Evolutionary conservation across 1,140 invertebrate genomes (phyloP).

Genomic region (Goniozus legneri): DNA sequence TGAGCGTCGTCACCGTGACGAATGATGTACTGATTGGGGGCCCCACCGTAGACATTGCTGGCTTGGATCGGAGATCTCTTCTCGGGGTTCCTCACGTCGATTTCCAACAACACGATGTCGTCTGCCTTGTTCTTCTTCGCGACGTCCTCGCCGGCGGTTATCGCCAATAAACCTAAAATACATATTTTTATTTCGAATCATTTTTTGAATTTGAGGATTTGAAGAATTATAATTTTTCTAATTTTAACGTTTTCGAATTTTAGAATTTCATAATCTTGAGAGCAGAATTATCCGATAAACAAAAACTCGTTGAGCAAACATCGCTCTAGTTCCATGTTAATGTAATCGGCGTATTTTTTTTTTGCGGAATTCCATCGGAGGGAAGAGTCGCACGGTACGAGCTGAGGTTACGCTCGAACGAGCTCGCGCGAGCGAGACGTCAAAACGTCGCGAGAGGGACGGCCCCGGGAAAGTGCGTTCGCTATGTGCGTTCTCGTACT

Average conservation of each 20-base stretch:
- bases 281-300: no score
- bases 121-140: slow-evolving; percentile 32
- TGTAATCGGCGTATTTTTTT: no score
- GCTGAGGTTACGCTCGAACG: no score
- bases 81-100: slow-evolving; percentile 47
- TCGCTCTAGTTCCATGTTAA: no score
- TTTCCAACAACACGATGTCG: slow-evolving; percentile 46
- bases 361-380: no score
- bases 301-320: no score
- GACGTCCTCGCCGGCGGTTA: slow-evolving; percentile 39
- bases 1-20: slow-evolving; percentile 44
- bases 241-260: no score
- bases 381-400: no score
- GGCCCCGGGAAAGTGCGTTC: slow-evolving; percentile 38
- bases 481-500: no score
- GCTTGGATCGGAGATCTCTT: slow-evolving; percentile 47
- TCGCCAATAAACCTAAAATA: slow-evolving; percentile 40
- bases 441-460: slow-evolving; percentile 23
- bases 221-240: no score
- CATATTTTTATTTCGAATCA: not conserved
- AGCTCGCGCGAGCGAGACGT: no score
- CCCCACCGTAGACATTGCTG: slow-evolving; percentile 40
- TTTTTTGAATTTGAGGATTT: not conserved
- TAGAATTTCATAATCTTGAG: no score
- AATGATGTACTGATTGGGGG: slow-evolving; percentile 45